phyloP scores from a whole-genome alignment of 2,888 invertebrate genomes.

The Drosophila limbata region DNA sequence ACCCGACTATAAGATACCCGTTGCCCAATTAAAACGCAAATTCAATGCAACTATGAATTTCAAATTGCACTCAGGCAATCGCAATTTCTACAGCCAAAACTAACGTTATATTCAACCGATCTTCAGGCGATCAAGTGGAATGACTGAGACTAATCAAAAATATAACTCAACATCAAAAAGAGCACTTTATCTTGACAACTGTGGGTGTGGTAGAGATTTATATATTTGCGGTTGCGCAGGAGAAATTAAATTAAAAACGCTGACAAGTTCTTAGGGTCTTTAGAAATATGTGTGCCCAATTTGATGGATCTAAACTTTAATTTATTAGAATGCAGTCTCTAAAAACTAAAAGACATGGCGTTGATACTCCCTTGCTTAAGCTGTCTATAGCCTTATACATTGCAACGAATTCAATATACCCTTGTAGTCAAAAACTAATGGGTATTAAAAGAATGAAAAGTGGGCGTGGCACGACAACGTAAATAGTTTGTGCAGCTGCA shows the following conservation, averaged over 20 bases:
- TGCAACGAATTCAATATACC: not conserved
- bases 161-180: no score
- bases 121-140: not conserved
- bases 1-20: not conserved
- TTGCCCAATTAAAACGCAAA: not conserved
- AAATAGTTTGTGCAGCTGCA: slow-evolving; percentile 68
- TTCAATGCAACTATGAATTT: not conserved
- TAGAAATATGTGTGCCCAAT: no score
- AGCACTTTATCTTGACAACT: not conserved
- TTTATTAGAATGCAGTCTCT: no score
- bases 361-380: no score
- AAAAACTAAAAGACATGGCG: not conserved
- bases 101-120: not conserved
- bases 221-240: no score
- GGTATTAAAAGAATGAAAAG: slow-evolving; percentile 29
- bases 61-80: not conserved
- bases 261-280: no score
- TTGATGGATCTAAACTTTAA: no score
- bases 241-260: no score
- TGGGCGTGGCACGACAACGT: slow-evolving; percentile 65
- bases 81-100: not conserved
- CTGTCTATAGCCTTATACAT: not conserved
- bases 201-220: not conserved
- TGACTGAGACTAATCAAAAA: not conserved
- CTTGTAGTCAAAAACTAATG: not conserved